Evolutionary conservation across 2,797 vertebrate genomes (phyloP).

Genomic region (Melanotaenia trifasciata): DNA sequence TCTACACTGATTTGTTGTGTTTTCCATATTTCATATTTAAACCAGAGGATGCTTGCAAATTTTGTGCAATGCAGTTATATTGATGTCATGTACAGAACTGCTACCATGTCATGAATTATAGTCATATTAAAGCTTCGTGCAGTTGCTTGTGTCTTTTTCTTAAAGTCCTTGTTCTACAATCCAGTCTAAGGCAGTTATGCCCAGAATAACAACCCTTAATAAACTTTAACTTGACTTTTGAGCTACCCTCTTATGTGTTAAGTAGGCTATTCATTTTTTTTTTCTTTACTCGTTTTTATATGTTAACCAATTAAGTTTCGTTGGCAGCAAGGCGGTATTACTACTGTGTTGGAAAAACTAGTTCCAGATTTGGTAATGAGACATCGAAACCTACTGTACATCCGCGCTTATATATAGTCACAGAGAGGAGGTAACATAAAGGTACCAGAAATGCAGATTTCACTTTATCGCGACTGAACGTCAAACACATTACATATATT

Average conservation of each 20-base stretch:
- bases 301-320: slow-evolving; percentile 23
- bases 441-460: background rate
- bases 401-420: background rate
- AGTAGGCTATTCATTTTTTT: slow-evolving; percentile 48
- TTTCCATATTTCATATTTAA: slow-evolving; percentile 24
- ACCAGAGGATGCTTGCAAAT: background rate
- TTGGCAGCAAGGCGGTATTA: slow-evolving; percentile 2
- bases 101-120: background rate
- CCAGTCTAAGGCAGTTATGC: slow-evolving; percentile 15
- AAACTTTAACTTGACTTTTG: slow-evolving; percentile 66
- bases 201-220: slow-evolving; percentile 49
- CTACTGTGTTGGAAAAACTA: background rate
- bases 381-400: background rate
- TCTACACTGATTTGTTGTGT: slow-evolving; percentile 16
- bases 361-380: slow-evolving; percentile 18
- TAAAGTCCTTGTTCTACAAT: background rate
- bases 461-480: background rate
- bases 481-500: background rate
- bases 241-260: slow-evolving; percentile 30
- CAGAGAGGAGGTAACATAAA: background rate
- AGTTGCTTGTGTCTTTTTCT: background rate
- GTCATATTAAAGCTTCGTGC: background rate
- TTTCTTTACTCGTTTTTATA: slow-evolving; percentile 33
- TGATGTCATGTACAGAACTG: slow-evolving; percentile 10
- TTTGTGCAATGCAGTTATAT: slow-evolving; percentile 9